Conservation (phyloP, 2,888 invertebrate species). For the Synergus itoensis region DNA sequence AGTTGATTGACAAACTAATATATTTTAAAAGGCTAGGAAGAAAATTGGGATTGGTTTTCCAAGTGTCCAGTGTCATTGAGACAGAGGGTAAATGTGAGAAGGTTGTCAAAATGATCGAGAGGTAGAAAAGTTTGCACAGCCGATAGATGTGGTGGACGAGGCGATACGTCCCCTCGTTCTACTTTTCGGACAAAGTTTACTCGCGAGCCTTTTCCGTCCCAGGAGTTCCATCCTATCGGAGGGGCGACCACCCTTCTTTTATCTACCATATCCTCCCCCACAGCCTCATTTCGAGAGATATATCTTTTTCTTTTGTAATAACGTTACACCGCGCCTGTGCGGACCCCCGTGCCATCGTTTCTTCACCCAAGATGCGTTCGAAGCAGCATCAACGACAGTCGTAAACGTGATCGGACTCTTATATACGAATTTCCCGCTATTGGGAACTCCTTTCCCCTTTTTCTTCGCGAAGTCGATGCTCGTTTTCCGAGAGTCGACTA, state of each 20-base stretch:
- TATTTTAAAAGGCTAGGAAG: constrained; percentile 32
- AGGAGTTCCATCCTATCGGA: constrained; percentile 8
- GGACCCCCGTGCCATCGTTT: constrained; percentile 27
- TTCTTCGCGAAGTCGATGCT: constrained; percentile 35
- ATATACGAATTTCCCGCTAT: constrained; percentile 39
- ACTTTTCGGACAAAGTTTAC: constrained; percentile 23
- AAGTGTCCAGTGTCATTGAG: constrained; percentile 16
- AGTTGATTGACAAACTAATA: constrained; percentile 32
- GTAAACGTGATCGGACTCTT: constrained; percentile 53
- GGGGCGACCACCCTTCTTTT: constrained; percentile 9
- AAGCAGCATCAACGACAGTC: constrained; percentile 51
- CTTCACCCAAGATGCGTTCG: constrained; percentile 48
- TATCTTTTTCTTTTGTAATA: constrained; percentile 38
- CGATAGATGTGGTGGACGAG: constrained; percentile 9
- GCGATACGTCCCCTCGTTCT: constrained; percentile 8
- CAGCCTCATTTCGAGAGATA: constrained; percentile 21
- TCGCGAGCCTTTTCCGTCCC: background rate
- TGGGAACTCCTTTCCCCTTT: constrained; percentile 39
- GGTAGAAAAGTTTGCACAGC: constrained; percentile 35
- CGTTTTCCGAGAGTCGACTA: constrained; percentile 34
- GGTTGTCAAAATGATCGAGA: constrained; percentile 38
- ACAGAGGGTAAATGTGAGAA: constrained; percentile 12
- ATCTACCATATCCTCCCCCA: constrained; percentile 37
- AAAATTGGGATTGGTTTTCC: constrained; percentile 18
- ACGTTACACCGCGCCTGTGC: constrained; percentile 38